Evolutionary conservation across 23 tunicate species (phyloP).

Genomic region (Botrylloides violaceus): DNA sequence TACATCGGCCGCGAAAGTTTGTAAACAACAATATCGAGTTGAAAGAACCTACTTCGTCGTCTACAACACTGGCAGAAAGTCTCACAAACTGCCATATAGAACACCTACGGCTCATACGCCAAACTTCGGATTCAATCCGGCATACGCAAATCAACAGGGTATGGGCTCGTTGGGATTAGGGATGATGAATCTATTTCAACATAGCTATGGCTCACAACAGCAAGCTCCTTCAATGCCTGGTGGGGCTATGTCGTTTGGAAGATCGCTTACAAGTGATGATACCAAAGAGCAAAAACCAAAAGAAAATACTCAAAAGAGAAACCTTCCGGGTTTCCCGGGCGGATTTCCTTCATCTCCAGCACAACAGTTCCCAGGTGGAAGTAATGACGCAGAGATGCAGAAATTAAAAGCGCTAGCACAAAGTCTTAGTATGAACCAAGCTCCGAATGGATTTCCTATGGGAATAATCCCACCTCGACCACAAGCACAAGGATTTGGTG

Average conservation of each 20-base stretch:
- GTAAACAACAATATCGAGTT: slow-evolving; percentile 13
- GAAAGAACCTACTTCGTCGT: slow-evolving; percentile 19
- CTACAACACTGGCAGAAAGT: neutral
- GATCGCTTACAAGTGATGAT: neutral
- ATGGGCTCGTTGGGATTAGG: neutral
- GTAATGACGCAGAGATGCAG: neutral
- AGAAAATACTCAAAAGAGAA: neutral
- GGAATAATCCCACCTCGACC: neutral
- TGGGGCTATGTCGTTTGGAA: neutral
- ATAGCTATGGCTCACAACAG: neutral
- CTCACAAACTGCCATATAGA: neutral
- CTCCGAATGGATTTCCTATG: neutral
- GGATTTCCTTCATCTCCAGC: neutral
- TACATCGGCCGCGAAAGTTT: neutral
- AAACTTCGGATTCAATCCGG: neutral
- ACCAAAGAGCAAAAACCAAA: neutral
- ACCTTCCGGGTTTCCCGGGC: neutral
- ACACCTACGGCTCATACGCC: neutral
- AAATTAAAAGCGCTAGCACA: slow-evolving; percentile 2
- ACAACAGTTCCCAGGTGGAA: neutral
- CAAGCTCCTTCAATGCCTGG: neutral
- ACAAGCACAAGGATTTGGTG: neutral
- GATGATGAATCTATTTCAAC: neutral
- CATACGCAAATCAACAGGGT: neutral
- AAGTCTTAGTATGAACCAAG: neutral